phyloP scores from a whole-genome alignment of 2,797 vertebrate genomes.

The Clarias fuscus region DNA sequence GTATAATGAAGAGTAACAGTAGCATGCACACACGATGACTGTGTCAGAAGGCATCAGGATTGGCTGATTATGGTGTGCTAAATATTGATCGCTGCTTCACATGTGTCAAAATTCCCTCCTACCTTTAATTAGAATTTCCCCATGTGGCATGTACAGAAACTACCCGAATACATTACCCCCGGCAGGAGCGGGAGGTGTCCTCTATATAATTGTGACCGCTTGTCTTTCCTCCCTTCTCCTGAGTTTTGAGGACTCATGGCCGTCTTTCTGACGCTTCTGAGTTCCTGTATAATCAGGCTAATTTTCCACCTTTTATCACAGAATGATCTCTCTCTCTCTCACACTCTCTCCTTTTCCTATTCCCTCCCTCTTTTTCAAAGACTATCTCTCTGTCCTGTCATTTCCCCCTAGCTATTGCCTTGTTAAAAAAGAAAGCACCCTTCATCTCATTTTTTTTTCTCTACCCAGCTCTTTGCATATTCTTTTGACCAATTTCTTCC shows the following conservation, averaged over 20 bases:
- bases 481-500: neutral
- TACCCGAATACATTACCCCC: conserved; percentile 92
- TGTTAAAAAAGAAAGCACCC: conserved; percentile 16
- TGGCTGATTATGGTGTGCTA: conserved; percentile 94
- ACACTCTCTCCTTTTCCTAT: neutral
- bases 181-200: conserved; percentile 81
- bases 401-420: neutral
- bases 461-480: neutral
- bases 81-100: conserved; percentile 99
- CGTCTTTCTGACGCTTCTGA: conserved; percentile 86
- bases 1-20: conserved; percentile 88
- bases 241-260: conserved; percentile 91
- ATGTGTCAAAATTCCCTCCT: conserved; percentile 98
- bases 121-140: conserved; percentile 99
- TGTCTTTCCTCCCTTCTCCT: conserved; percentile 87
- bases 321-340: conserved; percentile 72
- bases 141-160: conserved; percentile 85
- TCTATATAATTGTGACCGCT: conserved; percentile 97
- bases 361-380: conserved; percentile 6
- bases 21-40: conserved; percentile 80
- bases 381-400: neutral
- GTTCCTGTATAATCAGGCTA: conserved; percentile 89
- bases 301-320: conserved; percentile 87
- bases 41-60: conserved; percentile 89
- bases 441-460: neutral